These are phyloP conservation scores for Lamprotornis superbus DNA, from an alignment of 2,113 vertebrate species.

Conservation along the genomic window DNA sequence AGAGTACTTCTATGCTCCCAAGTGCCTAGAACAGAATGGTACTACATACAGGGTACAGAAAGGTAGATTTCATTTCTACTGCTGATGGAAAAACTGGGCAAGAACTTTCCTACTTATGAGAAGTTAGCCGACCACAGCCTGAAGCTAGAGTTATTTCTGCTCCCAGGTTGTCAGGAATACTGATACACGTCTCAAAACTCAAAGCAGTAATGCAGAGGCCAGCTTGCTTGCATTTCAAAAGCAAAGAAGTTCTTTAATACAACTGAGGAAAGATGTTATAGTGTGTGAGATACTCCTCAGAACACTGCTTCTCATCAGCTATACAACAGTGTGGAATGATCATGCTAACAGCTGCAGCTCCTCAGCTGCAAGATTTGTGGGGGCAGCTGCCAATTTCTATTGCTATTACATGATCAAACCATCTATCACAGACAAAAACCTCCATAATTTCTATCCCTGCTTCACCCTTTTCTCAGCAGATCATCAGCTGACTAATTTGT, in stretches of 20 bases:
- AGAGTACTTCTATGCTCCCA: not conserved
- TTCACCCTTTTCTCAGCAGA: not conserved
- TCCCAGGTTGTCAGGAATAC: not conserved
- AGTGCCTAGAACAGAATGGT: not conserved
- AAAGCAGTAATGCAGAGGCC: not conserved
- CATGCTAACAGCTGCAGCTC: not conserved
- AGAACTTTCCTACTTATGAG: not conserved
- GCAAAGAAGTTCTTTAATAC: not conserved
- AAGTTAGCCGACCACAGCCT: not conserved
- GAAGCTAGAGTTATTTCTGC: not conserved
- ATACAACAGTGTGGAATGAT: accelerated
- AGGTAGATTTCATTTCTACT: not conserved
- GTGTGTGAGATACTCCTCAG: not conserved
- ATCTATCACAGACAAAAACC: not conserved
- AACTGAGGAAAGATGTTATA: not conserved
- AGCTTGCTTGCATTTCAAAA: not conserved
- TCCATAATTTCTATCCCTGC: not conserved
- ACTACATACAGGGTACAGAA: not conserved
- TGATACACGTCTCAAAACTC: not conserved
- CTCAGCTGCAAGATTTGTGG: not conserved
- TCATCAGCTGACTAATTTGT: not conserved
- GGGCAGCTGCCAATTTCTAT: not conserved
- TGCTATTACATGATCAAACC: not conserved
- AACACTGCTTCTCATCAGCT: not conserved
- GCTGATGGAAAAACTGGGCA: not conserved